Evolutionary conservation across 2,888 invertebrate genomes (phyloP), one percentile per base, ranked within the genome.

Genomic region (Polydesmus complanatus): DNA sequence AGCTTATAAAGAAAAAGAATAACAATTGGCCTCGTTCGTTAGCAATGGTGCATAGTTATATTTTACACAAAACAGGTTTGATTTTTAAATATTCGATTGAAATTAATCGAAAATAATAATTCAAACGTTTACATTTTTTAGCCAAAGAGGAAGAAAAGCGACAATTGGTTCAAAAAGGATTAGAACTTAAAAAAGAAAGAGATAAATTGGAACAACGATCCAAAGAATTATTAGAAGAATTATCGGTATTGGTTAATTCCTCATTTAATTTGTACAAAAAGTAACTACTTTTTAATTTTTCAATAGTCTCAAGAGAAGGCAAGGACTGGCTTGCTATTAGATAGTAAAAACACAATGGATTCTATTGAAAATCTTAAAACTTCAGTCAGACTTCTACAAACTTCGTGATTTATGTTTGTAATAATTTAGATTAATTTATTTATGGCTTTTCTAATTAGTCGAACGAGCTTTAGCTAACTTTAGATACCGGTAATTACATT

Each of bases 51-150:
- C 61, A 61, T 49, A 52, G 53, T 37, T 61, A 61, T 26, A 57
- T 61, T 53, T 52, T 56, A 23, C 61, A 61, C 37, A 61, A 61
- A 52, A 56, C 61, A 60, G 58, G 61, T 61, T 37, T 51, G 58
- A 53, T 19, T 11, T 19, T 25, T 18, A 2, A 2, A 3, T 21
- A 19, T 22, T 8, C 2, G 2, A n/a, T 21, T 2, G 2, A 47
- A 21, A 2, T 21, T 23, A 23, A 49, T 22, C 3, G 49, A 22
- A 19, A 5, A 2, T 58, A 23, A 52, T 26, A 27, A 2, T 23
- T 25, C 1, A 11, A 27, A 25, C n/a, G 3, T n/a, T 19, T 8
- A n/a, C 3, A 11, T 55, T 8, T 27, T n/a, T 18, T 27, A 55
- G 56, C 56, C 3, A 55, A 55, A 55, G 56, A 55, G 25, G 56